Percentiles rank a stretch among this genome's conserved stretches.
Conservation (phyloP, 2,888 invertebrate species). For the Stenodera caucasica region DNA sequence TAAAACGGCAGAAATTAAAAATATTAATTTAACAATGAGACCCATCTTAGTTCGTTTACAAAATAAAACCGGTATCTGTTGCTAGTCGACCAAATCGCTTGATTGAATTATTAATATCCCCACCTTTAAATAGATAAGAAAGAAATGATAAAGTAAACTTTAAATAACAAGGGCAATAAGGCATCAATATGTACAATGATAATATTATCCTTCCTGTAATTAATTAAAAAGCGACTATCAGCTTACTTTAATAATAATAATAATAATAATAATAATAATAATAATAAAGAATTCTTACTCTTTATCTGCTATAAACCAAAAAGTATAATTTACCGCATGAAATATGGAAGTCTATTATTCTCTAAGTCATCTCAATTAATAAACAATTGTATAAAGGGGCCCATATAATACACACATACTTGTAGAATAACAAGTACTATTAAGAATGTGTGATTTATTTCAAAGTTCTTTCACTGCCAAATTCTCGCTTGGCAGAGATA, state of each 20-base stretch:
- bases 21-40: not conserved
- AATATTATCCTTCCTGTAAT: not conserved
- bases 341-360: too few relatives aligned
- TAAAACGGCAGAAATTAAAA: not conserved
- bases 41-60: not conserved
- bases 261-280: too few relatives aligned
- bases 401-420: too few relatives aligned
- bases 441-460: too few relatives aligned
- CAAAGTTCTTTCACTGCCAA: too few relatives aligned
- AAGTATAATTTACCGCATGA: too few relatives aligned
- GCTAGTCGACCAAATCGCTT: not conserved
- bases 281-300: too few relatives aligned
- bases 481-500: too few relatives aligned
- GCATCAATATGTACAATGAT: not conserved
- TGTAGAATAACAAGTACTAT: too few relatives aligned
- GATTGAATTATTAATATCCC: not conserved
- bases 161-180: not conserved
- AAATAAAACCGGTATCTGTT: not conserved
- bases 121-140: not conserved
- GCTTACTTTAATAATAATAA: not conserved
- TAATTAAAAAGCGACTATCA: not conserved
- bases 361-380: too few relatives aligned
- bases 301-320: too few relatives aligned
- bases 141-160: not conserved
- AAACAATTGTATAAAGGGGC: too few relatives aligned